Evolutionary conservation across 2,113 vertebrate genomes (phyloP).

Genomic region (Nothocercus julius): DNA sequence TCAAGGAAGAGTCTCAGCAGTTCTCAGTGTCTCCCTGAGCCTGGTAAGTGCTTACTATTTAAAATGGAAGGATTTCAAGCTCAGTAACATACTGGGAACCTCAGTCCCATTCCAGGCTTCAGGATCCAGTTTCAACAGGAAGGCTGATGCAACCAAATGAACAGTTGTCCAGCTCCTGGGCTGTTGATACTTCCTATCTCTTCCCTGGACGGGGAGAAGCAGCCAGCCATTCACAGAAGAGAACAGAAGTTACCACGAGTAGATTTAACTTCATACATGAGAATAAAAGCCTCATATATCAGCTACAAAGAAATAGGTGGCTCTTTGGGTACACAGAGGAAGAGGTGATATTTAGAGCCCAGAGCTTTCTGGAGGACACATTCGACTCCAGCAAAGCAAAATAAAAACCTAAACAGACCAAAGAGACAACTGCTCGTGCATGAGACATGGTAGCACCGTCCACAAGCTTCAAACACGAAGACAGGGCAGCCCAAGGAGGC

Average conservation of each 20-base stretch:
- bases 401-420: too few relatives aligned
- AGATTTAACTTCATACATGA: not conserved
- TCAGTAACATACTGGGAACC: not conserved
- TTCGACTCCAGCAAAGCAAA: not conserved
- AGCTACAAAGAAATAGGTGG: not conserved
- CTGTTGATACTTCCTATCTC: not conserved
- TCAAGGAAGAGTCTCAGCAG: not conserved
- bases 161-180: rapidly evolving
- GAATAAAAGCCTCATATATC: not conserved
- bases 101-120: not conserved
- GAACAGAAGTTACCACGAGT: not conserved
- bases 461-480: not conserved
- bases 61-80: not conserved
- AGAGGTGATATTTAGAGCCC: not conserved
- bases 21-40: not conserved
- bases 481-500: not conserved
- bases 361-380: not conserved
- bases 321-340: not conserved
- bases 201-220: not conserved
- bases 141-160: not conserved
- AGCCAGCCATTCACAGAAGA: not conserved
- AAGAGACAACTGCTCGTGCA: rapidly evolving
- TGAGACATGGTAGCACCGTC: not conserved
- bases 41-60: not conserved
- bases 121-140: not conserved